These are phyloP conservation scores for Lissonota sp. DNA, from an alignment of 2,888 invertebrate genomes.

Conservation along the genomic window DNA sequence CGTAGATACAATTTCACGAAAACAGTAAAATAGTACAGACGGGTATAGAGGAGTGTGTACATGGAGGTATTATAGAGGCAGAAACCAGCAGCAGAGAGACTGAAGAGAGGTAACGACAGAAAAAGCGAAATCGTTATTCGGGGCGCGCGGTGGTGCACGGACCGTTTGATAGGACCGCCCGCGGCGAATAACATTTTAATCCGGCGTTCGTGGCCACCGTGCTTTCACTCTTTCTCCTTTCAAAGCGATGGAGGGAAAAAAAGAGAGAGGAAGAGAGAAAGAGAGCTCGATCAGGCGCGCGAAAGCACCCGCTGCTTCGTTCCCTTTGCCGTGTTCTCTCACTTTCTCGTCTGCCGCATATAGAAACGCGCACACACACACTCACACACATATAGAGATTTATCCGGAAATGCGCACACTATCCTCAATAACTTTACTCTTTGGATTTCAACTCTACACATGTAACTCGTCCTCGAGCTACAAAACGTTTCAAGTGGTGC, in stretches of 20 bases:
- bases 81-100: conserved; percentile 32
- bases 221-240: conserved; percentile 67
- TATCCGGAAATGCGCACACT: conserved; percentile 5
- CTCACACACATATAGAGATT: too few relatives aligned
- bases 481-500: conserved; percentile 19
- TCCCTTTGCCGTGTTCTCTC: conserved; percentile 57
- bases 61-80: conserved; percentile 28
- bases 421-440: conserved; percentile 29
- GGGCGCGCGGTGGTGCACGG: conserved; percentile 69
- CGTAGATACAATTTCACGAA: not conserved
- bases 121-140: conserved; percentile 74
- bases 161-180: conserved; percentile 81
- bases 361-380: not conserved
- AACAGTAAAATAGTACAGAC: conserved; percentile 8
- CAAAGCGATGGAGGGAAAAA: not conserved
- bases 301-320: conserved; percentile 34
- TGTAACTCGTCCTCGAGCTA: conserved; percentile 6
- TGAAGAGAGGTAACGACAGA: conserved; percentile 57
- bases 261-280: not conserved
- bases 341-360: conserved; percentile 44
- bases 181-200: conserved; percentile 82
- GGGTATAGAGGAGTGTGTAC: conserved; percentile 3
- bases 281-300: not conserved
- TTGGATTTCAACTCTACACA: not conserved
- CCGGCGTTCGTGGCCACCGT: conserved; percentile 74